Conservation (phyloP, 2,797 vertebrate genomes). For the Apogon talboti region DNA sequence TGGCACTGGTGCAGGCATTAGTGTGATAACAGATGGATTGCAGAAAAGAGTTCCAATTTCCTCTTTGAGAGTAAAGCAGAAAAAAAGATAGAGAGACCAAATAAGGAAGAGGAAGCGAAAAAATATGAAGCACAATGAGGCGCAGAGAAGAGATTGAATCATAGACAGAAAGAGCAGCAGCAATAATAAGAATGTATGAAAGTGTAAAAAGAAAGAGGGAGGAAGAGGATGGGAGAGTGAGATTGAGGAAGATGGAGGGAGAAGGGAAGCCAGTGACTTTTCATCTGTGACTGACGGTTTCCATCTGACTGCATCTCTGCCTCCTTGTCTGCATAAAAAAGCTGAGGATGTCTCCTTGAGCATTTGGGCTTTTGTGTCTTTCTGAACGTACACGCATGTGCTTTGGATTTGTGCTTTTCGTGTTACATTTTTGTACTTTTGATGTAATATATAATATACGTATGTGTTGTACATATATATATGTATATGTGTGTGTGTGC, state of each 20-base stretch:
- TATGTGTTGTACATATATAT: slow-evolving; percentile 26
- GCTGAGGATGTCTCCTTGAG: slow-evolving; percentile 59
- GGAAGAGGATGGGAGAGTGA: slow-evolving; percentile 30
- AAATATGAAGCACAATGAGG: slow-evolving; percentile 68
- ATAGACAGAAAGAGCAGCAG: slow-evolving; percentile 63
- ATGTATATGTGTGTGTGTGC: slow-evolving; percentile 23
- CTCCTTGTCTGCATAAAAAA: slow-evolving; percentile 68
- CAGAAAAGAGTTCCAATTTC: slow-evolving; percentile 74
- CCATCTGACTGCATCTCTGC: slow-evolving; percentile 74
- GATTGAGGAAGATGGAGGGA: slow-evolving; percentile 20
- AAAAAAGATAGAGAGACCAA: slow-evolving; percentile 45
- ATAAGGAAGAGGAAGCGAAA: slow-evolving; percentile 55
- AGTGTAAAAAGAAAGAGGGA: slow-evolving; percentile 46
- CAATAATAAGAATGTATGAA: slow-evolving; percentile 74
- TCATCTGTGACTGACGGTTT: slow-evolving; percentile 81
- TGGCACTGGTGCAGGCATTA: slow-evolving; percentile 62
- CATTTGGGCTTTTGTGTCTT: slow-evolving; percentile 45
- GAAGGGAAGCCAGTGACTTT: slow-evolving; percentile 70
- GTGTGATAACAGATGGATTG: slow-evolving; percentile 74
- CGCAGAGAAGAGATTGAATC: slow-evolving; percentile 66
- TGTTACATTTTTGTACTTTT: slow-evolving; percentile 25
- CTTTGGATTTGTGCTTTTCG: slow-evolving; percentile 4
- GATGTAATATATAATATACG: slow-evolving; percentile 18
- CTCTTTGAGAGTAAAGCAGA: slow-evolving; percentile 64
- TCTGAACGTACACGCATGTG: slow-evolving; percentile 25